These are phyloP conservation scores for Lepas anatifera DNA, from an alignment of 2,888 invertebrate species.

Conservation along the genomic window DNA sequence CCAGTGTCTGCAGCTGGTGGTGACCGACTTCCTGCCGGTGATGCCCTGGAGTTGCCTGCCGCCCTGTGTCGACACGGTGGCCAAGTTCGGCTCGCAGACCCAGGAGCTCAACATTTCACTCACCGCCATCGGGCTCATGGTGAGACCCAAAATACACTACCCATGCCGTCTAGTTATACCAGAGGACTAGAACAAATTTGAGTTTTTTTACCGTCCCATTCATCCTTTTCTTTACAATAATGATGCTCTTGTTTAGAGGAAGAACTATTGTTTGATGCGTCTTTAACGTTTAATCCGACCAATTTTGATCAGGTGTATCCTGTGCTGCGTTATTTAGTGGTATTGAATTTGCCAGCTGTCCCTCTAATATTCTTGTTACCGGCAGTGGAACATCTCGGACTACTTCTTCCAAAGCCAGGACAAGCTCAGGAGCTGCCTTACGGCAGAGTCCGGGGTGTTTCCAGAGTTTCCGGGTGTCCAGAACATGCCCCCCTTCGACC, in stretches of 20 bases:
- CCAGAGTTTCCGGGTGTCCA: constrained; percentile 72
- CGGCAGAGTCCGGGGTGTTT: constrained; percentile 59
- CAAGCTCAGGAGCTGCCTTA: constrained; percentile 58
- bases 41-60: constrained; percentile 87
- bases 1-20: constrained; percentile 87
- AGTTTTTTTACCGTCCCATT: no score
- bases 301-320: no score
- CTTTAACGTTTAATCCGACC: no score
- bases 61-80: constrained; percentile 79
- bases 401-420: constrained; percentile 92
- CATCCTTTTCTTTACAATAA: no score
- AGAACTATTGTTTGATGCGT: no score
- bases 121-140: constrained; percentile 92
- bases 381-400: constrained; percentile 97
- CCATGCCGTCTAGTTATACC: no score
- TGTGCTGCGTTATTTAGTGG: no score
- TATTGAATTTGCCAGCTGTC: no score
- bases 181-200: no score
- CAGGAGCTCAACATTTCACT: constrained; percentile 94
- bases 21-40: constrained; percentile 83
- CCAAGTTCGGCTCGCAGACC: constrained; percentile 90
- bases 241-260: no score
- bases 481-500: constrained; percentile 78
- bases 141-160: constrained; percentile 37
- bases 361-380: no score